Base-by-base conservation (phyloP, 2,888 invertebrate genomes). In the Crioceris asparagi region DNA sequence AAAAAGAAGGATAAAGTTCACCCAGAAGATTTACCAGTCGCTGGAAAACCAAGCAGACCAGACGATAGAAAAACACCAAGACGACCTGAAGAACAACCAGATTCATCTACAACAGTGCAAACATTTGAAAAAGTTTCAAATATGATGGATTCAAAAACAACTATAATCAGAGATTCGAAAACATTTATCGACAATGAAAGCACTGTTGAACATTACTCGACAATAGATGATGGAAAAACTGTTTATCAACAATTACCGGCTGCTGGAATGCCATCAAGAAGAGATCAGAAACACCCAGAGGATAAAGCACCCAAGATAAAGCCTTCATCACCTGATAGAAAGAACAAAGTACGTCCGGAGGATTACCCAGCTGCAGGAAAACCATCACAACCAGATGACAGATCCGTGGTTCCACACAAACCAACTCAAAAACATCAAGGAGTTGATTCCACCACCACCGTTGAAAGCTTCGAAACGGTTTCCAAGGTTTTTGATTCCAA, bases 151-250 rank as follows among this genome's bases (percentile, higher is more conserved):
- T 17, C 18, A 10, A 32, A 32, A 32, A 16, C 27, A 27, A 35
- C 35, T 14, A 16, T 16, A 11, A 16, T 15, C 2, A 30, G 17
- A 16, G 30, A 30, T 3, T n/a, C 2, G 14, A 12, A 27, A 15
- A 27, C 27, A 14, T 27, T 27, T 15, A 27, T 27, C 12, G 27
- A 27, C 6, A 48, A 51, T 29, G 43, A 53, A 33, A 54, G 44
- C 29, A 49, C 51, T 4, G 46, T 45, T 10, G 56, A 59, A 42
- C 50, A 53, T 34, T 55, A 52, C 21, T 49, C 50, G 1, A 48
- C 39, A 10, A 41, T 35, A 32, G 46, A 46, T 29, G 27, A 27
- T 12, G 4, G n/a, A n/a, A n/a, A n/a, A n/a, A 50, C 50, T 1
- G 45, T 39, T n/a, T n/a, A n/a, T n/a, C n/a, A n/a, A n/a, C 40